Percentiles rank a stretch among this genome's conserved stretches.
Conservation (phyloP, 2,797 vertebrate genomes). For the Characodon lateralis region DNA sequence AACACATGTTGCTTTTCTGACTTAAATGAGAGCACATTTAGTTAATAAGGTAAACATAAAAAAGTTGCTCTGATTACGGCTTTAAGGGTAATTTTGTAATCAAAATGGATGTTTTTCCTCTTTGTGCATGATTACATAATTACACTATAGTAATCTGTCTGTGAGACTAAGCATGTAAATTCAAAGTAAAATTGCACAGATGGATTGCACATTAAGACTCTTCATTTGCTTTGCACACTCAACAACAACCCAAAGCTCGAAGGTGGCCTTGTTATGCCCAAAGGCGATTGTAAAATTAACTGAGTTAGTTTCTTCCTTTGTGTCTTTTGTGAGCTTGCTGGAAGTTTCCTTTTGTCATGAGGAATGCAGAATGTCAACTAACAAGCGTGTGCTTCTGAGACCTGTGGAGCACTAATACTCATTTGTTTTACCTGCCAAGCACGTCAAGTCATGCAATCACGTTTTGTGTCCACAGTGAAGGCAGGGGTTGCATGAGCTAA, state of each 20-base stretch:
- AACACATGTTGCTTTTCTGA: background rate
- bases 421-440: conserved; percentile 2
- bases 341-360: background rate
- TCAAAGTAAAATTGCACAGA: conserved; percentile 1
- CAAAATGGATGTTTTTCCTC: background rate
- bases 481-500: background rate
- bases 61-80: conserved; percentile 32
- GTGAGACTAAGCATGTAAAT: background rate
- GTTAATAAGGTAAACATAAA: background rate
- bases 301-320: conserved; percentile 11
- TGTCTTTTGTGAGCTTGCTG: conserved; percentile 1
- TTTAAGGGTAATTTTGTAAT: conserved; percentile 17
- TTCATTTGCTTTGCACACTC: conserved; percentile 6
- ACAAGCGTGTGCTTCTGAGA: background rate
- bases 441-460: background rate
- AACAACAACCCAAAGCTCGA: background rate
- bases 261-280: conserved; percentile 19
- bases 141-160: background rate
- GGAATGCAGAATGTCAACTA: conserved; percentile 7
- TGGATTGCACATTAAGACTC: background rate
- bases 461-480: background rate
- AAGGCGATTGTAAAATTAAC: conserved; percentile 11
- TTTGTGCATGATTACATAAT: conserved; percentile 1
- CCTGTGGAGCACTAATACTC: background rate
- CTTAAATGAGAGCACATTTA: conserved; percentile 6